A percentile compares a stretch with the other conserved stretches of the same genome.
Conservation (phyloP, 1,140 invertebrate genomes). For the Trichomalopsis sarcophagae region DNA sequence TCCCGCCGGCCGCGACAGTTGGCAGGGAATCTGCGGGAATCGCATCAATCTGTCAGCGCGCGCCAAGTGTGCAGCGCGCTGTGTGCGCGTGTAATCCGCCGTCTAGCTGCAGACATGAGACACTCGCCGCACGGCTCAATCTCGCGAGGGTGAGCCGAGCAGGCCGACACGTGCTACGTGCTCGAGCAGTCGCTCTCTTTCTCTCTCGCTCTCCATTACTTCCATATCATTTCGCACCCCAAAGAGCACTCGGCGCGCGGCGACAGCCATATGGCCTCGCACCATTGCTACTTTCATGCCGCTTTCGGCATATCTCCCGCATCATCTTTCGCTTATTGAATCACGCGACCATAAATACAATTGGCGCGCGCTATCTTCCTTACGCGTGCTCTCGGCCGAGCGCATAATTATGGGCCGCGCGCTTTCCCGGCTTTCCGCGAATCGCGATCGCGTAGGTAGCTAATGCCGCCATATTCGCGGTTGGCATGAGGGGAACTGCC, state of each 20-base stretch:
- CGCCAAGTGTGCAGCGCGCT: no score
- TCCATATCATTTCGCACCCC: conserved; percentile 75
- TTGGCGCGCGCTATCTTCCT: conserved; percentile 61
- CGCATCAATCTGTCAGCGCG: conserved; percentile 74
- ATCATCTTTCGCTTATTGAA: conserved; percentile 74
- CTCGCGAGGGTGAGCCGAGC: conserved; percentile 50
- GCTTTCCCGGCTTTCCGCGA: background rate
- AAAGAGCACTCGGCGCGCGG: conserved; percentile 59
- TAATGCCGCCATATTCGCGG: conserved; percentile 72
- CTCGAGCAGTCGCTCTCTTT: conserved; percentile 7
- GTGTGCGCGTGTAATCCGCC: no score
- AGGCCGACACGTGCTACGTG: background rate
- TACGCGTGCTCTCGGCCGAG: conserved; percentile 55
- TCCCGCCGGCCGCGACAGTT: conserved; percentile 64
- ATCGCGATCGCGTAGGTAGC: conserved; percentile 38
- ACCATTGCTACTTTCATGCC: conserved; percentile 69
- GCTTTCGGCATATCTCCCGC: conserved; percentile 68
- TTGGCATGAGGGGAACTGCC: no score
- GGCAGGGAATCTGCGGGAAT: conserved; percentile 74
- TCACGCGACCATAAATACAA: conserved; percentile 73
- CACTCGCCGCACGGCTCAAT: conserved; percentile 71
- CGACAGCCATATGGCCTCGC: conserved; percentile 69
- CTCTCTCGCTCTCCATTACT: conserved; percentile 72
- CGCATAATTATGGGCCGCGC: conserved; percentile 6
- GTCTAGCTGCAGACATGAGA: conserved; percentile 45